These are phyloP conservation scores for Hydrolagus colliei DNA, from an alignment of 2,797 vertebrate species.

Conservation along the genomic window DNA sequence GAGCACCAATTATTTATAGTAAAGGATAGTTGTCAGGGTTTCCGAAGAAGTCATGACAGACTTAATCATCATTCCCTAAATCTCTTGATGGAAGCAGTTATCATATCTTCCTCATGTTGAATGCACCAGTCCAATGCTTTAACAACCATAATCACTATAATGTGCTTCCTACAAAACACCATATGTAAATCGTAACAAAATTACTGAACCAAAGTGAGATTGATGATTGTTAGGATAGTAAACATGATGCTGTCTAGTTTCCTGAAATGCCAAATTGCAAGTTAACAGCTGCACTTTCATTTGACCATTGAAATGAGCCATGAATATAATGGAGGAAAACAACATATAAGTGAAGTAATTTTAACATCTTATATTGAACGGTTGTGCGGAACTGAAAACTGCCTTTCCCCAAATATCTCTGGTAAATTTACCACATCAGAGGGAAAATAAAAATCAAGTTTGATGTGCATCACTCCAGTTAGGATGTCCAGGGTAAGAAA, in stretches of 20 bases:
- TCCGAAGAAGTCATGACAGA: not conserved
- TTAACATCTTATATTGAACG: constrained; percentile 9
- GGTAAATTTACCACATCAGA: constrained; percentile 38
- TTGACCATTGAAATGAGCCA: not conserved
- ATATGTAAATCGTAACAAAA: not conserved
- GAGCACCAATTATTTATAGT: not conserved
- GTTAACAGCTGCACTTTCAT: not conserved
- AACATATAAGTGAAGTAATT: not conserved
- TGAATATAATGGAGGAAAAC: not conserved
- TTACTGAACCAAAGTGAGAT: not conserved
- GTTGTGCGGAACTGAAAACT: constrained; percentile 35
- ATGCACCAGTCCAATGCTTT: not conserved
- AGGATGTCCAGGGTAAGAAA: constrained; percentile 42
- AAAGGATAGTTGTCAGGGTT: not conserved
- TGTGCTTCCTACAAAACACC: not conserved
- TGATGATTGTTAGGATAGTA: not conserved
- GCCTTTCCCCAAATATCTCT: constrained; percentile 39
- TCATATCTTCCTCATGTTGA: not conserved
- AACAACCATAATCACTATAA: not conserved
- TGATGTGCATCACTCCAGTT: constrained; percentile 37
- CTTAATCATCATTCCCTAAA: too few relatives aligned
- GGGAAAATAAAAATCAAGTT: constrained; percentile 35
- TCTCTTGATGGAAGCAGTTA: not conserved
- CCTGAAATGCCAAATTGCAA: not conserved
- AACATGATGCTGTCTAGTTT: constrained; percentile 1